Evolutionary conservation across 2,113 vertebrate genomes (phyloP).

Genomic region (Petrocephalus microphthalmus): DNA sequence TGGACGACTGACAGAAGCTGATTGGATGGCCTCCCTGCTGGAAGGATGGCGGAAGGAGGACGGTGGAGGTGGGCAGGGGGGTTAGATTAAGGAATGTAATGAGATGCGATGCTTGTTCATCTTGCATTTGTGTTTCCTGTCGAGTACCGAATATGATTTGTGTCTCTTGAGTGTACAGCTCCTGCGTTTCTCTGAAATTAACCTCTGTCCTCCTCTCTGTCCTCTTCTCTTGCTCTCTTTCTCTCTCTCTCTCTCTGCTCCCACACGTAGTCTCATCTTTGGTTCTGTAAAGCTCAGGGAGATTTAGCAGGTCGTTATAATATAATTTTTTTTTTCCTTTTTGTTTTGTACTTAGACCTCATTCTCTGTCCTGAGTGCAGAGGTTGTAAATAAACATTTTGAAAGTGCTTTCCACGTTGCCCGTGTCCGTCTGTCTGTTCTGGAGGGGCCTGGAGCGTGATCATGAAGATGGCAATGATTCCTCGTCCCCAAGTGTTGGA

Average conservation of each 20-base stretch:
- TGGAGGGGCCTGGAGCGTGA: not conserved
- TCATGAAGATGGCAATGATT: not conserved
- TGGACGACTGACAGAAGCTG: not conserved
- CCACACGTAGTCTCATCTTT: constrained; percentile 39
- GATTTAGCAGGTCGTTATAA: constrained; percentile 50
- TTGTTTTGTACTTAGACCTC: constrained; percentile 51
- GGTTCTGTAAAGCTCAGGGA: constrained; percentile 61
- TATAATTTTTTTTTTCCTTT: constrained; percentile 22
- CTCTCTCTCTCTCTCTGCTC: constrained; percentile 31
- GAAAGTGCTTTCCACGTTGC: constrained; percentile 52
- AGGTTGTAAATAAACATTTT: constrained; percentile 70
- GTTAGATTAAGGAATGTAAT: not conserved
- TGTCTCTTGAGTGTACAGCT: not conserved
- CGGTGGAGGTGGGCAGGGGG: not conserved
- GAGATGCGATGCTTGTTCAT: not conserved
- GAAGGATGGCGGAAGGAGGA: not conserved
- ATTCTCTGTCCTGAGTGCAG: constrained; percentile 49
- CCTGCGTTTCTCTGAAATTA: not conserved
- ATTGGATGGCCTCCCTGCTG: not conserved
- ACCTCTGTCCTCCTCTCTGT: not conserved
- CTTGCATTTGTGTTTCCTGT: not conserved
- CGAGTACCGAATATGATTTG: not conserved
- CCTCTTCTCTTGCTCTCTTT: constrained; percentile 36
- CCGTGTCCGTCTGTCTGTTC: not conserved
- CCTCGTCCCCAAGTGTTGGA: not conserved